Conservation (phyloP, 1,140 invertebrate species). For the Whitmania pigra region DNA sequence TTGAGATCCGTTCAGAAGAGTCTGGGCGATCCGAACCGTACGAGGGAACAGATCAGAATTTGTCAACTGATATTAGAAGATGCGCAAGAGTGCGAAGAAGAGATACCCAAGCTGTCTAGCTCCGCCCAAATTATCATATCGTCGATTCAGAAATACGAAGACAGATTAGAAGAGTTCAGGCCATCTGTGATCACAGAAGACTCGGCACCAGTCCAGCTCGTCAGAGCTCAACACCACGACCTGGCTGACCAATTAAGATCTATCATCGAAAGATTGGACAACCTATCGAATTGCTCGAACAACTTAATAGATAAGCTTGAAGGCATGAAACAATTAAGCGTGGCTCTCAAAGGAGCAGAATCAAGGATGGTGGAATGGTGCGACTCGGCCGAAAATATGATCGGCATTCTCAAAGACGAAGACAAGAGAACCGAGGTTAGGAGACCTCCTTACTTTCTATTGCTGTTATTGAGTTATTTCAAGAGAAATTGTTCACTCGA, state of each 20-base stretch:
- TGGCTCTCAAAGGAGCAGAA: background rate
- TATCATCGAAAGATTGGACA: constrained; percentile 1
- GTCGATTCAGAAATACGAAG: constrained; percentile 3
- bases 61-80: background rate
- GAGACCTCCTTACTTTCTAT: background rate
- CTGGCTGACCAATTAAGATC: background rate
- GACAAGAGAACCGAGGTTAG: background rate
- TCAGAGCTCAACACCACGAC: background rate
- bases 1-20: constrained; percentile 7
- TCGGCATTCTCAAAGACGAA: background rate
- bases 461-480: too few relatives aligned
- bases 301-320: constrained; percentile 2
- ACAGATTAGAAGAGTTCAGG: constrained; percentile 7
- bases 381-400: background rate
- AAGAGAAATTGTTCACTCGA: too few relatives aligned
- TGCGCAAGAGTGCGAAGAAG: background rate
- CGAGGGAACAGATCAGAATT: background rate
- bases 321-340: background rate
- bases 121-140: background rate
- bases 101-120: background rate
- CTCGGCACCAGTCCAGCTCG: background rate
- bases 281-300: constrained; percentile 1
- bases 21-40: background rate
- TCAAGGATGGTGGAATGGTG: background rate
- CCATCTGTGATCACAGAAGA: background rate